Evolutionary conservation across 2,888 invertebrate species (phyloP), one percentile per base, ranked within the genome.

Genomic region (Calameuta filiformis): DNA sequence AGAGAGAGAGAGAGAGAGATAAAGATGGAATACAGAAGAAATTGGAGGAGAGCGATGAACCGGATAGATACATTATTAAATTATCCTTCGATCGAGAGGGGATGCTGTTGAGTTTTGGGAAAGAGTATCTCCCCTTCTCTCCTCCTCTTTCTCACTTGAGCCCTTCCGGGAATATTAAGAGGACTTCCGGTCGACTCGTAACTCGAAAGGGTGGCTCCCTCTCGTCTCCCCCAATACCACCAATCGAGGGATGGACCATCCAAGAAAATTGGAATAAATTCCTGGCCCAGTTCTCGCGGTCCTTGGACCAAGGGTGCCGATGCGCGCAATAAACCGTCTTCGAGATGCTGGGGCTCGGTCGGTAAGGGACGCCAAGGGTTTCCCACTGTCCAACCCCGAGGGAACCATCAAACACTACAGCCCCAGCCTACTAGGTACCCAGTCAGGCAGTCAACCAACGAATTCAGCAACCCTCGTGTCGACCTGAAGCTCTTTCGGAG

Each of bases 261-360:
- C 74, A 76, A 40, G 76, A 73, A 80, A 82, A 80, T 81, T 79
- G 80, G 79, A 82, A 81, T 79, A 80, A 82, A 81, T 82, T 82
- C 77, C 77, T 71, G 75, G 76, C 35, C 35, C 35, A 11, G 35
- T 35, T 35, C 69, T 71, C 0, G n/a, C 1, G 69, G 9, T 40
- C 40, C 40, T 0, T 6, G 15, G 40, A 23, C 9, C 23, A 40
- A 40, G 78, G 76, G 37, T 76, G 77, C 56, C 69, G 77, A 78
- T 74, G 77, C 56, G 73, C 56, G 75, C 33, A 71, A 11, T 71
- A 71, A 71, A 71, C 71, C 71, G 30, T 30, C 31, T 12, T 31
- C 33, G 12, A 3, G 71, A 71, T 71, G 71, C 31, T 33, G 30
- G 33, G 33, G 71, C 71, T 71, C 0, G 71, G 30, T 71, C 71